Percentiles rank a stretch among this genome's conserved stretches.
Evolutionary conservation across 2,888 invertebrate genomes (phyloP).

Genomic region (Carterocephalus palaemon): DNA sequence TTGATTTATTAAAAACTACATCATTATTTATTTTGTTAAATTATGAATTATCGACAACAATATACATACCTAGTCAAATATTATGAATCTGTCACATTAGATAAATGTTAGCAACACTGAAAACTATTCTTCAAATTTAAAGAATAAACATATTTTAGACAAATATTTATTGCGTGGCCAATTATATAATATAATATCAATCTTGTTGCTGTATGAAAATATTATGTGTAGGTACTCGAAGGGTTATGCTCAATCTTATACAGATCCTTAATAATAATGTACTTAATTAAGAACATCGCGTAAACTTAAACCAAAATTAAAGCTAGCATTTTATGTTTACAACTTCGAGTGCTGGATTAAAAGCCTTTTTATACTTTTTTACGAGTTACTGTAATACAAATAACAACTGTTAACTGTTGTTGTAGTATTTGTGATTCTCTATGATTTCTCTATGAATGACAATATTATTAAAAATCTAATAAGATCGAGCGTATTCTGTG

Average conservation of each 20-base stretch:
- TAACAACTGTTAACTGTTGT: too few relatives aligned
- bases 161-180: slow-evolving; percentile 11
- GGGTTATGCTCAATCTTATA: slow-evolving; percentile 3
- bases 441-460: not conserved
- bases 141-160: slow-evolving; percentile 1
- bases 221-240: slow-evolving; percentile 11
- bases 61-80: too few relatives aligned
- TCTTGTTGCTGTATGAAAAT: slow-evolving; percentile 12
- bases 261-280: not conserved
- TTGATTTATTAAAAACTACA: slow-evolving; percentile 5
- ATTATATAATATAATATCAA: slow-evolving; percentile 19
- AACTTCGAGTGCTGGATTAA: too few relatives aligned
- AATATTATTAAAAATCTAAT: slow-evolving; percentile 1
- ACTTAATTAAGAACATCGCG: not conserved
- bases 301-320: too few relatives aligned
- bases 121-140: not conserved
- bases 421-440: too few relatives aligned
- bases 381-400: too few relatives aligned
- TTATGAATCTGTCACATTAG: slow-evolving; percentile 2
- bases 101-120: slow-evolving; percentile 5
- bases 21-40: slow-evolving; percentile 6
- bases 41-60: not conserved
- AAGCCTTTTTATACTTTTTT: too few relatives aligned
- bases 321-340: too few relatives aligned
- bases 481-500: slow-evolving; percentile 1